phyloP scores from a whole-genome alignment of 2,113 vertebrate genomes.

The Chloroceryle aenea region DNA sequence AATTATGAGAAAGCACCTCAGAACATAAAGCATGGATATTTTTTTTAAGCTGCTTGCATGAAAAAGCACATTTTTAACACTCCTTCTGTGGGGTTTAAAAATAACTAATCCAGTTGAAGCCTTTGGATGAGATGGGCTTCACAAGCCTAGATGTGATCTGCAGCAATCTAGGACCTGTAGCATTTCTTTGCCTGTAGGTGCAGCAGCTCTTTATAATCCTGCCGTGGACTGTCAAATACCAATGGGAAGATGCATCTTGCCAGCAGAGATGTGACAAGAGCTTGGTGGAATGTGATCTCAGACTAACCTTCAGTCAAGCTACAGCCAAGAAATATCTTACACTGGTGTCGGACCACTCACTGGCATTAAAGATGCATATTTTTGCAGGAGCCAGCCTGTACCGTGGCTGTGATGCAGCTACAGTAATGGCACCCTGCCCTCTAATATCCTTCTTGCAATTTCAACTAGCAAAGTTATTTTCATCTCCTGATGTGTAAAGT shows the following conservation, averaged over 20 bases:
- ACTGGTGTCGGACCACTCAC: background rate
- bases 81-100: slow-evolving; percentile 65
- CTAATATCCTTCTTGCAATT: background rate
- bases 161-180: slow-evolving; percentile 22
- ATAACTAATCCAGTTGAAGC: slow-evolving; percentile 60
- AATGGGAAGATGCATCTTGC: background rate
- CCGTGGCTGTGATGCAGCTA: background rate
- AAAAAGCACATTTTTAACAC: slow-evolving; percentile 71
- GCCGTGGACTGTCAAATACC: background rate
- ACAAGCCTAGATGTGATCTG: background rate
- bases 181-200: slow-evolving; percentile 35
- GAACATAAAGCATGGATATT: slow-evolving; percentile 27
- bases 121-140: slow-evolving; percentile 29
- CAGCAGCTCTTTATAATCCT: slow-evolving; percentile 45
- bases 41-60: slow-evolving; percentile 49
- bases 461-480: background rate
- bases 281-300: background rate
- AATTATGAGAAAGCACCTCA: slow-evolving; percentile 57
- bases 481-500: background rate
- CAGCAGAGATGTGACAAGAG: background rate
- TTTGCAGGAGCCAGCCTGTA: background rate
- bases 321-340: background rate
- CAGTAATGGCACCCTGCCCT: background rate
- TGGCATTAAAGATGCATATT: background rate
- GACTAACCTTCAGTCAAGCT: background rate